These are phyloP conservation scores for Crypturellus undulatus DNA, from an alignment of 2,113 vertebrate species.

Conservation along the genomic window DNA sequence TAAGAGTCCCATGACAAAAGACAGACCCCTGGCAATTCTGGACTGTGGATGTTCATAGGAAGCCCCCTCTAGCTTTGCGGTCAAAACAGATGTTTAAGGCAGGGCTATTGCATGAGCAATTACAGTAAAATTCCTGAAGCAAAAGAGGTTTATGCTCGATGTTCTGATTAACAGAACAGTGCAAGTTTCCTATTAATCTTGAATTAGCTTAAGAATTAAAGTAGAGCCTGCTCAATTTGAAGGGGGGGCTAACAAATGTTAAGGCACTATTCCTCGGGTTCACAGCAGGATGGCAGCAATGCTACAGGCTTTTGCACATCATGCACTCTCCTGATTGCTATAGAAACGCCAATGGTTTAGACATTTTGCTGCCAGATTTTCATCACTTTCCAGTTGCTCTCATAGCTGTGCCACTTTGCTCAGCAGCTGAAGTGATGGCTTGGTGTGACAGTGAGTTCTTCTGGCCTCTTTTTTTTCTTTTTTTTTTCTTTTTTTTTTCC, in stretches of 20 bases:
- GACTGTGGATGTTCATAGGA: not conserved
- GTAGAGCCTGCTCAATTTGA: not conserved
- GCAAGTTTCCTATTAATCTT: not conserved
- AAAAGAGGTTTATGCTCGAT: rapidly evolving
- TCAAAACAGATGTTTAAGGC: not conserved
- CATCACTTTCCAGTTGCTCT: not conserved
- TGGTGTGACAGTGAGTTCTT: not conserved
- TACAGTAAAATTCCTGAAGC: not conserved
- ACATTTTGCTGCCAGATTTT: not conserved
- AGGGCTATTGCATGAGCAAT: rapidly evolving
- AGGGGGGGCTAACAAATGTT: not conserved
- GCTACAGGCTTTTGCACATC: not conserved
- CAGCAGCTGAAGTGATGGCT: not conserved
- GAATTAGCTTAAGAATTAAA: not conserved
- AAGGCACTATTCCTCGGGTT: constrained; percentile 3
- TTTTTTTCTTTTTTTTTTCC: too few relatives aligned
- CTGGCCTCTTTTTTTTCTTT: not conserved
- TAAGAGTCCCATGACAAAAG: not conserved
- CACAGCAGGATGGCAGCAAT: constrained; percentile 42
- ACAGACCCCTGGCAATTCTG: not conserved
- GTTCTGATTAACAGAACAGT: not conserved
- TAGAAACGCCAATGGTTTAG: constrained; percentile 40
- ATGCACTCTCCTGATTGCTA: constrained; percentile 37
- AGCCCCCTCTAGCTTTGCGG: not conserved
- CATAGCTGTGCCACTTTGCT: not conserved